A percentile compares a stretch with the other conserved stretches of the same genome.
phyloP scores from a whole-genome alignment of 2,113 vertebrate species.

The Rhabdomys dilectus region DNA sequence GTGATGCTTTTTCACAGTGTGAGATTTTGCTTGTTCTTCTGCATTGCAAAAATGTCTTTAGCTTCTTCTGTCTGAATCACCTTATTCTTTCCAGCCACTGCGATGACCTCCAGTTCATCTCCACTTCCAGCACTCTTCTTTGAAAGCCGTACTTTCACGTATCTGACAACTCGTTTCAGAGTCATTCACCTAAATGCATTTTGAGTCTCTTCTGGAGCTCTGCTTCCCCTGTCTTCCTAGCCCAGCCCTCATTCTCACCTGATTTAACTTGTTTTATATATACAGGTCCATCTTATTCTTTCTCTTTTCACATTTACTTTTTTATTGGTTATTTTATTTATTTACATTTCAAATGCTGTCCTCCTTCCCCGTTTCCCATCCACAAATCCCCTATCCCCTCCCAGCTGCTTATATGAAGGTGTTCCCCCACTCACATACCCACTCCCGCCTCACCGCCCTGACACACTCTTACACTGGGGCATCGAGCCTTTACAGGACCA shows the following conservation, averaged over 20 bases:
- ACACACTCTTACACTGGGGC: no score
- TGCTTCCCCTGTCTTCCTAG: not conserved
- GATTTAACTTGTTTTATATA: not conserved
- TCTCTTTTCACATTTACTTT: not conserved
- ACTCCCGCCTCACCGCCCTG: no score
- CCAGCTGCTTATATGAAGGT: no score
- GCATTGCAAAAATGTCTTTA: not conserved
- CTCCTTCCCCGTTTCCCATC: no score
- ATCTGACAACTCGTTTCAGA: not conserved
- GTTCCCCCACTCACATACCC: no score
- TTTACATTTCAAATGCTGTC: no score
- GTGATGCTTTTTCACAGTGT: not conserved
- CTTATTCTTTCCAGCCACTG: not conserved
- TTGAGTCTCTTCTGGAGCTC: not conserved
- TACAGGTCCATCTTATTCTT: not conserved
- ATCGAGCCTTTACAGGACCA: no score
- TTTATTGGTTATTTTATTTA: no score
- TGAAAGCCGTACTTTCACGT: not conserved
- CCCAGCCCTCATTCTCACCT: not conserved
- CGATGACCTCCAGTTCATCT: not conserved
- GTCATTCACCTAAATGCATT: not conserved
- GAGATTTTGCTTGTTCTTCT: not conserved
- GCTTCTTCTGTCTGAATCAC: conserved; percentile 9
- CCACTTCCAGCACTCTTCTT: not conserved
- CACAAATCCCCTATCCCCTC: no score